Evolutionary conservation across 92 coral and sea anemone genomes (phyloP).

Genomic region (Blastomussa wellsi): DNA sequence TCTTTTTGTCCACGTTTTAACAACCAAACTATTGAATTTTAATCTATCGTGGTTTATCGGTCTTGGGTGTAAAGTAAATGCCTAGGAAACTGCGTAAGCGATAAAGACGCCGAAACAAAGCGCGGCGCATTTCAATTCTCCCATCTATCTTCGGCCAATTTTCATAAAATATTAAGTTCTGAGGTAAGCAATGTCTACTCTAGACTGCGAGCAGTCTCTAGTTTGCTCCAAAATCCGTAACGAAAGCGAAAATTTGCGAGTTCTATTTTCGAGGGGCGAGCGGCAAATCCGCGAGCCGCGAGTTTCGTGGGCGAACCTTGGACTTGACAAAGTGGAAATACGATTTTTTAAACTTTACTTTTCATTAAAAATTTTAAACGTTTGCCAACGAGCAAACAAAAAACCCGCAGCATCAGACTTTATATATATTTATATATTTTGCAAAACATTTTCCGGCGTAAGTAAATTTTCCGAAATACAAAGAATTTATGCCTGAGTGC

Average conservation of each 20-base stretch:
- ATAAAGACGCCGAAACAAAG: background rate
- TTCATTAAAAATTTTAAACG: slow-evolving; percentile 12
- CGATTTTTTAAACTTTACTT: background rate
- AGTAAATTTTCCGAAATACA: background rate
- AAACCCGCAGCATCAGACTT: slow-evolving; percentile 7
- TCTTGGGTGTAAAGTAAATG: slow-evolving; percentile 6
- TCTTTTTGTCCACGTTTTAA: background rate
- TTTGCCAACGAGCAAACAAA: slow-evolving; percentile 12
- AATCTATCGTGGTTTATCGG: background rate
- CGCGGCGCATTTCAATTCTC: background rate
- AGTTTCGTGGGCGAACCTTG: no score
- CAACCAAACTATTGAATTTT: slow-evolving; percentile 19
- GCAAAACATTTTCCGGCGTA: background rate
- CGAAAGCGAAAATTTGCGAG: no score
- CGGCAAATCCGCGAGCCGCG: no score
- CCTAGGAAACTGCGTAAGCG: background rate
- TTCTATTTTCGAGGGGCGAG: no score
- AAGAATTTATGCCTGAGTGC: background rate
- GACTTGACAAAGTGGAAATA: background rate
- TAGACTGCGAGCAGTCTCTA: no score
- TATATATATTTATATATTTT: background rate
- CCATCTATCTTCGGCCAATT: slow-evolving; percentile 36
- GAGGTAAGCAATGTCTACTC: slow-evolving; percentile 32
- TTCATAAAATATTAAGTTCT: slow-evolving; percentile 47
- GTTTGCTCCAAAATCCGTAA: no score